Conservation (phyloP, 2,888 invertebrate genomes). For the Drosophila demipolita region DNA sequence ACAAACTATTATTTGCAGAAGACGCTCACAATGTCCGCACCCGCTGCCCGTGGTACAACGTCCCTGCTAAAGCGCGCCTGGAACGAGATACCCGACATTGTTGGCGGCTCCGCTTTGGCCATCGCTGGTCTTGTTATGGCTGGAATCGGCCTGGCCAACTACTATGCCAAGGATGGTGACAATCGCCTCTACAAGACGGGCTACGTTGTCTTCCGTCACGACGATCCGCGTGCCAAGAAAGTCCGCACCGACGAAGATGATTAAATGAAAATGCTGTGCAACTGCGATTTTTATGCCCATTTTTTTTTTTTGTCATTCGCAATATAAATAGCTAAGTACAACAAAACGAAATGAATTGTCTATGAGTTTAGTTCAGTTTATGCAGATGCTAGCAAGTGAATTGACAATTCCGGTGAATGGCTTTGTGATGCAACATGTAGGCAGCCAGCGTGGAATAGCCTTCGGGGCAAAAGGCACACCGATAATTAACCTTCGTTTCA, state of each 20-base stretch:
- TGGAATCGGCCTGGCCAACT: conserved; percentile 85
- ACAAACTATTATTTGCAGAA: conserved; percentile 12
- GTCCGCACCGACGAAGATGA: conserved; percentile 86
- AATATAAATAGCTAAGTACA: conserved; percentile 64
- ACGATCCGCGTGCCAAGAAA: conserved; percentile 88
- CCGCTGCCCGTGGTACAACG: conserved; percentile 76
- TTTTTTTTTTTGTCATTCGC: conserved; percentile 32
- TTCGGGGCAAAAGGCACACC: conserved; percentile 44
- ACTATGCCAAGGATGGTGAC: conserved; percentile 88
- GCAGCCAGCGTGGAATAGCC: conserved; percentile 52
- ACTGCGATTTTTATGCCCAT: conserved; percentile 18
- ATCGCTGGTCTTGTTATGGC: conserved; percentile 87
- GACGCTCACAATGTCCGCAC: conserved; percentile 72
- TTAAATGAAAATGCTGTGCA: conserved; percentile 35
- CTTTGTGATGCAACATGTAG: conserved; percentile 43
- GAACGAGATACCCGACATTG: conserved; percentile 90
- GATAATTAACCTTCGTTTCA: conserved; percentile 23
- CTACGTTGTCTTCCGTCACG: conserved; percentile 89
- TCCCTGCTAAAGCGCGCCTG: conserved; percentile 85
- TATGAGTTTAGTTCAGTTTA: background rate
- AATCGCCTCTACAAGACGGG: conserved; percentile 88
- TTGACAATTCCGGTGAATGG: conserved; percentile 37
- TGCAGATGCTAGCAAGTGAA: conserved; percentile 24
- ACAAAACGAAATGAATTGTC: conserved; percentile 20
- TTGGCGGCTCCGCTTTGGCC: conserved; percentile 87